phyloP scores from a whole-genome alignment of 2,888 invertebrate species.

The Andrena flavipes region DNA sequence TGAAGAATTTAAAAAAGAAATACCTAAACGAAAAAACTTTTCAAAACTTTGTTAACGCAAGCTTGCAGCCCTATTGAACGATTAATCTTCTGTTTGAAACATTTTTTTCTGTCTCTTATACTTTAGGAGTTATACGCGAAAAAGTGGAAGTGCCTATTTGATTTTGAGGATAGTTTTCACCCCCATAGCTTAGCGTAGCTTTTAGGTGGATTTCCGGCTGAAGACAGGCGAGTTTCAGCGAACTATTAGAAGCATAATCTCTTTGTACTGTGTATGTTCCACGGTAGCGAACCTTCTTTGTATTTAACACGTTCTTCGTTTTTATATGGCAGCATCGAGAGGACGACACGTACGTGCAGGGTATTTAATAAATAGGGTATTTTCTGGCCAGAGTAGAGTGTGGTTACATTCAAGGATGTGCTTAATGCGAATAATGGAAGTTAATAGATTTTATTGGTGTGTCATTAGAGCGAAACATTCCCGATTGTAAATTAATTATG shows the following conservation, averaged over 20 bases:
- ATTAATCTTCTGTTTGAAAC: too few relatives aligned
- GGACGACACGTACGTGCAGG: slow-evolving; percentile 14
- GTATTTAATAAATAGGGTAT: slow-evolving; percentile 52
- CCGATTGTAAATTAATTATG: slow-evolving; percentile 6
- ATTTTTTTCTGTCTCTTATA: too few relatives aligned
- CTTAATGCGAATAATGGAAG: neutral
- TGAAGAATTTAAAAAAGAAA: too few relatives aligned
- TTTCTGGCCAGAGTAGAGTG: slow-evolving; percentile 31
- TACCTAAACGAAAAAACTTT: too few relatives aligned
- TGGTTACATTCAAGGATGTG: neutral
- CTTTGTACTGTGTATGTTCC: slow-evolving; percentile 49
- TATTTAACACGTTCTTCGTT: slow-evolving; percentile 47
- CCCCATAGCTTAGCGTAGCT: too few relatives aligned
- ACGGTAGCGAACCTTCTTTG: slow-evolving; percentile 25
- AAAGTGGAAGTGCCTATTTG: too few relatives aligned
- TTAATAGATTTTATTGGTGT: neutral
- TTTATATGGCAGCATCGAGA: slow-evolving; percentile 25
- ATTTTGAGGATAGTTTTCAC: too few relatives aligned
- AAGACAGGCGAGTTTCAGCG: slow-evolving; percentile 20
- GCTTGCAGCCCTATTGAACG: too few relatives aligned
- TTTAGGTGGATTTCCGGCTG: too few relatives aligned
- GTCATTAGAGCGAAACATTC: slow-evolving; percentile 16
- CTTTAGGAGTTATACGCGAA: too few relatives aligned
- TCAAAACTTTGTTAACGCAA: too few relatives aligned
- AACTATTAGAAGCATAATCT: slow-evolving; percentile 29